Evolutionary conservation across 1,140 invertebrate species (phyloP), one percentile per base, ranked within the genome.

Genomic region (Drosophila repletoides): DNA sequence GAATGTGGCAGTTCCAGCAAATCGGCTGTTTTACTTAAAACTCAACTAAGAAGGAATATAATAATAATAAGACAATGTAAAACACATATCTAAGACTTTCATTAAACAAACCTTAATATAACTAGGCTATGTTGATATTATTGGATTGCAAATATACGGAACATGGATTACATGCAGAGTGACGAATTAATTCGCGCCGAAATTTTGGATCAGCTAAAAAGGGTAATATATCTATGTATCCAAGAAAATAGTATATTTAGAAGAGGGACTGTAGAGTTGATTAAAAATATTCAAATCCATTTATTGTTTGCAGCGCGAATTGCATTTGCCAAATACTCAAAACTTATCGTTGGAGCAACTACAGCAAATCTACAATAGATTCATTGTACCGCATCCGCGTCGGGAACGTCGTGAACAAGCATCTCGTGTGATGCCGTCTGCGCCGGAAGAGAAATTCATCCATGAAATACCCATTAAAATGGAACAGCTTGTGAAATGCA

Each of bases 361-460:
- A 41, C 29, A 41, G 24, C 34, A 70, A 7, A 70, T 84, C 14
- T 84, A 77, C 14, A 33, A 52, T 3, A 24, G 22, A 4, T 81
- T 83, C 5, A 53, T 69, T 3, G 40, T 76, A 4, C 69, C 77
- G 1, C 55, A 41, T 0, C 79, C 77, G 0, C 64, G 22, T 6
- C 53, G 77, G 5, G 38, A 72, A n/a, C 61, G 52, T 0, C 67
- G 70, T 26, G 28, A 70, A 9, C 69, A 56, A 1, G 34, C 24
- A 12, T 22, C 21, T 5, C 17, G 12, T n/a, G 0, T 5, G 0
- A 19, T 9, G 5, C 26, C 40, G 19, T n/a, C 2, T 3, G 1
- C 24, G 15, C 2, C 28, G 5, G 3, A 55, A 21, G 2, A 5
- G 6, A 51, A 49, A 12, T 21, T 10, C 5, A 0, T 4, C 7